Evolutionary conservation across 2,797 vertebrate species (phyloP).

Genomic region (Percopsis omiscomaycus): DNA sequence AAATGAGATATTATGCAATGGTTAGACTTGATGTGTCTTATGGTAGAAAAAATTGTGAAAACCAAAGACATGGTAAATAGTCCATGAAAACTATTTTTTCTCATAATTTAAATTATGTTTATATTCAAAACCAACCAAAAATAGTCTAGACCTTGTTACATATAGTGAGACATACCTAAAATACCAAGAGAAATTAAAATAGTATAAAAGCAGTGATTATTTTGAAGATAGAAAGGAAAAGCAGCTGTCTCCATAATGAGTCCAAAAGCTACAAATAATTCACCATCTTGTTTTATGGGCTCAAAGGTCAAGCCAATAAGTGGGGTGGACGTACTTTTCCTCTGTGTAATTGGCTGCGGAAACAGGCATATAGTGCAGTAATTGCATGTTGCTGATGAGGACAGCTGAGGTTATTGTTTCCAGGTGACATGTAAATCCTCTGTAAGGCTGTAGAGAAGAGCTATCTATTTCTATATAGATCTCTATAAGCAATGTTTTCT

Average conservation of each 20-base stretch:
- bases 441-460: not conserved
- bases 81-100: too few species aligned
- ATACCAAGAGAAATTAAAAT: not conserved
- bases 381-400: slow-evolving; percentile 77
- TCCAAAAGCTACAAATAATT: slow-evolving; percentile 2
- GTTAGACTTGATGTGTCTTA: too few species aligned
- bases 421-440: slow-evolving; percentile 1
- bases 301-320: slow-evolving; percentile 34
- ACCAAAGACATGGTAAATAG: too few species aligned
- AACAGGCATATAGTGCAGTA: slow-evolving; percentile 44
- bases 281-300: slow-evolving; percentile 14
- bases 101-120: too few species aligned
- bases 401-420: slow-evolving; percentile 47
- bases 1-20: too few species aligned
- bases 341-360: slow-evolving; percentile 65
- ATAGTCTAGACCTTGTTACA: not conserved
- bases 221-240: not conserved
- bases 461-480: slow-evolving; percentile 14
- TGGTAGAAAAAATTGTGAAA: too few species aligned
- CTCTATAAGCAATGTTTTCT: too few species aligned
- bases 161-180: not conserved
- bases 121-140: not conserved
- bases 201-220: not conserved
- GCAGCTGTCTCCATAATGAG: not conserved
- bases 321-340: slow-evolving; percentile 36